A percentile compares a stretch with the other conserved stretches of the same genome.
Evolutionary conservation across 2,888 invertebrate genomes (phyloP).

Genomic region (Mythimna loreyi): DNA sequence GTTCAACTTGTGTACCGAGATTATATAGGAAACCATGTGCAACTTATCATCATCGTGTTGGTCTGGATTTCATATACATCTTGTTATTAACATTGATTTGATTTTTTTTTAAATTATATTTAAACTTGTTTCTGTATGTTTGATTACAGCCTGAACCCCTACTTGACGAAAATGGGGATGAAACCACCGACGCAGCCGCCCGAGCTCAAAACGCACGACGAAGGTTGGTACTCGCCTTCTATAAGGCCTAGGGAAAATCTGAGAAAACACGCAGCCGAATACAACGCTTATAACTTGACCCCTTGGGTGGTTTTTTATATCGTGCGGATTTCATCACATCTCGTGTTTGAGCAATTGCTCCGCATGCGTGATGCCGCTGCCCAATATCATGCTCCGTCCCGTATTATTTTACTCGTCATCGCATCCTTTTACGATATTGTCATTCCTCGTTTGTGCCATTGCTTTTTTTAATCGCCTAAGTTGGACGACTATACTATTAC

Average conservation of each 20-base stretch:
- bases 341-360: too few species aligned
- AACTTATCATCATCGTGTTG: conserved; percentile 26
- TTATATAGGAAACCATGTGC: neutral
- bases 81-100: neutral
- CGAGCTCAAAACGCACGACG: conserved; percentile 66
- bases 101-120: conserved; percentile 13
- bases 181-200: conserved; percentile 45
- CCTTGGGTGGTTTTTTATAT: neutral
- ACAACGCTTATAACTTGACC: neutral
- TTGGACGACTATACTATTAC: too few species aligned
- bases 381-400: too few species aligned
- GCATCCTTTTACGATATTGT: too few species aligned
- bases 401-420: too few species aligned
- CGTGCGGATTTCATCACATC: too few species aligned
- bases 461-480: too few species aligned
- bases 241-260: neutral
- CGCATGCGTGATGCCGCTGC: too few species aligned
- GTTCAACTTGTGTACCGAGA: too few species aligned
- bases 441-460: too few species aligned
- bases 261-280: neutral
- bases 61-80: conserved; percentile 11
- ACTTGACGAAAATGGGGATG: conserved; percentile 68
- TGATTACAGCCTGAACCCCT: conserved; percentile 63
- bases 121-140: conserved; percentile 26
- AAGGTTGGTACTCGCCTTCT: conserved; percentile 59